A percentile compares a stretch with the other conserved stretches of the same genome.
phyloP scores from a whole-genome alignment of 2,888 invertebrate genomes.

The Dryobotodes eremita region DNA sequence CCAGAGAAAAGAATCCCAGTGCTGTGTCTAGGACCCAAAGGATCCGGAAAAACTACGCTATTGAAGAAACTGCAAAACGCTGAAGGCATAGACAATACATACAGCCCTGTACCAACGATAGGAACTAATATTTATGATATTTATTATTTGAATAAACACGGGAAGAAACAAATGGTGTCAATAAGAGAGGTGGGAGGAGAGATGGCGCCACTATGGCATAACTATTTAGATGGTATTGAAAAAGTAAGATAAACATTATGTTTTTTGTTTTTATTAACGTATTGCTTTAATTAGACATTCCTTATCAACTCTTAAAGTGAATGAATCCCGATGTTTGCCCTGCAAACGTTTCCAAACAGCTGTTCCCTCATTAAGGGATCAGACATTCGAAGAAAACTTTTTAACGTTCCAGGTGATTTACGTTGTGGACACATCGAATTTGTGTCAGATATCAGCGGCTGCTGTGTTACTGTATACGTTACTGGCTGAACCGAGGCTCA shows the following conservation, averaged over 20 bases:
- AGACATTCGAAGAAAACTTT: neutral
- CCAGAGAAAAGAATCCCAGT: constrained; percentile 84
- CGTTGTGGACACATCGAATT: constrained; percentile 95
- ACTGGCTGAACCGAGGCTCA: constrained; percentile 93
- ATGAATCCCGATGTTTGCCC: neutral
- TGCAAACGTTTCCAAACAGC: neutral
- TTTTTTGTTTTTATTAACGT: neutral
- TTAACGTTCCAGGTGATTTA: constrained; percentile 91
- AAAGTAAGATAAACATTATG: constrained; percentile 82
- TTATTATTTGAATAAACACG: constrained; percentile 85
- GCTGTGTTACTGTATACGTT: constrained; percentile 95
- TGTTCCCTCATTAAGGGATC: neutral
- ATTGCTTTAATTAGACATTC: neutral
- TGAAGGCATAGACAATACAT: constrained; percentile 93
- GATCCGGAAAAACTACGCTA: constrained; percentile 95
- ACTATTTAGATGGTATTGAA: constrained; percentile 92
- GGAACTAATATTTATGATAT: constrained; percentile 95
- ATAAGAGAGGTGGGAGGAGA: constrained; percentile 95
- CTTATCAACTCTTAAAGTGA: neutral
- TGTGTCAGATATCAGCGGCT: constrained; percentile 96
- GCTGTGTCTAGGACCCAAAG: constrained; percentile 94
- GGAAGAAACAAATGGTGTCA: constrained; percentile 89
- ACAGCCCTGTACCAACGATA: constrained; percentile 94
- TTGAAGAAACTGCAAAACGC: constrained; percentile 93
- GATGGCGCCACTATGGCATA: constrained; percentile 95